Evolutionary conservation across 2,888 invertebrate genomes (phyloP).

Genomic region (Drosophila austrosaltans): DNA sequence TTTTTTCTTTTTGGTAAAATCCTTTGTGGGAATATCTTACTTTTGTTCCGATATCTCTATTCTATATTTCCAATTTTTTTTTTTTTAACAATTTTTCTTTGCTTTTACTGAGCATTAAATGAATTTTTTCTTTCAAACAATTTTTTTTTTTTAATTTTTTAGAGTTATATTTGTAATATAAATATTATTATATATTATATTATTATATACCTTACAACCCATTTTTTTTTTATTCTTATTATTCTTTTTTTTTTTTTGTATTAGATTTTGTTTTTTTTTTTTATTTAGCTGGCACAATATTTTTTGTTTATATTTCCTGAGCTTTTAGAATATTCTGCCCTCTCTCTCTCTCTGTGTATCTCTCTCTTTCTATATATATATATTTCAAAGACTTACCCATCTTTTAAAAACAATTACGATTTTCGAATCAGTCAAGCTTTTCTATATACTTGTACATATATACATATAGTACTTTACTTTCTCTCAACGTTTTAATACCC

Average conservation of each 20-base stretch:
- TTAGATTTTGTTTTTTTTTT: not conserved
- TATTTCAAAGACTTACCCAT: conserved; percentile 28
- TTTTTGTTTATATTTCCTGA: conserved; percentile 32
- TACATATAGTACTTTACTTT: not conserved
- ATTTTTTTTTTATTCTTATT: not conserved
- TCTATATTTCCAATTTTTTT: too few relatives aligned
- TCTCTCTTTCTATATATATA: not conserved
- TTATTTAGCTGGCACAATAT: conserved; percentile 16
- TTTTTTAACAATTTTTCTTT: not conserved
- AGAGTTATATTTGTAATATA: conserved; percentile 1
- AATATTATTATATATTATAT: too few relatives aligned
- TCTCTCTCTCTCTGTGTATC: too few relatives aligned
- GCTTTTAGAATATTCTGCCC: conserved; percentile 41
- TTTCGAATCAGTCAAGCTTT: conserved; percentile 41
- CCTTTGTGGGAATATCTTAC: not conserved
- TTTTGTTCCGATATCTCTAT: not conserved
- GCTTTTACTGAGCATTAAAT: not conserved
- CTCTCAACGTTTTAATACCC: too few relatives aligned
- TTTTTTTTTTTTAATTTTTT: not conserved
- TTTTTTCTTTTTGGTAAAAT: not conserved
- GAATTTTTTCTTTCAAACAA: not conserved
- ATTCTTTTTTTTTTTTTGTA: not conserved
- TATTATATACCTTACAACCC: conserved; percentile 18
- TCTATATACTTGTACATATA: not conserved
- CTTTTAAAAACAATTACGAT: conserved; percentile 1